A percentile compares a stretch with the other conserved stretches of the same genome.
These are phyloP conservation scores for Volucella inflata DNA, from an alignment of 2,888 invertebrate species.

Conservation along the genomic window DNA sequence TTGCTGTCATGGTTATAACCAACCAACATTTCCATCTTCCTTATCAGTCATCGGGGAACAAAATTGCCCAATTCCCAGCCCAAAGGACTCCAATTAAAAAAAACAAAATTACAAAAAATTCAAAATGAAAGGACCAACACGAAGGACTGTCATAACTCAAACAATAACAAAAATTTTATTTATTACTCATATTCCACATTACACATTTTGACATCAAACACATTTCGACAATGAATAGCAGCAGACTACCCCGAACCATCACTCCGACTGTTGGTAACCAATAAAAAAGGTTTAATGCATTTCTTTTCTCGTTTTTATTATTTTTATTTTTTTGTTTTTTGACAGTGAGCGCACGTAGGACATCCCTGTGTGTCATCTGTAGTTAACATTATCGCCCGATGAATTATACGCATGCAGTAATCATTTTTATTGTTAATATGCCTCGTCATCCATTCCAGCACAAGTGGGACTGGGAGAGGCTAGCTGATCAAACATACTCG, in stretches of 20 bases:
- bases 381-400: conserved; percentile 66
- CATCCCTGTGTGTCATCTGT: conserved; percentile 63
- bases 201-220: background rate
- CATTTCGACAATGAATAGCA: no score
- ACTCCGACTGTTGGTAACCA: no score
- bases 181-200: conserved; percentile 18
- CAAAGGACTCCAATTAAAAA: conserved; percentile 57
- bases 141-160: conserved; percentile 21
- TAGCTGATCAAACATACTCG: conserved; percentile 22
- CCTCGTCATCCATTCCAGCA: background rate
- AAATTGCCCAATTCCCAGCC: conserved; percentile 51
- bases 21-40: conserved; percentile 15
- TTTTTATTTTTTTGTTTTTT: no score
- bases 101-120: conserved; percentile 16
- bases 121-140: conserved; percentile 17
- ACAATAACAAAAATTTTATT: conserved; percentile 34
- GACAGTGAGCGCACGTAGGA: background rate
- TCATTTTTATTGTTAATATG: conserved; percentile 67
- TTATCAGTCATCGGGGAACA: conserved; percentile 26
- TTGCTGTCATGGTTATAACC: background rate
- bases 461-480: background rate
- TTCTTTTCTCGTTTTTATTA: background rate
- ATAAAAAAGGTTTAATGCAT: conserved; percentile 49
- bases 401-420: conserved; percentile 68
- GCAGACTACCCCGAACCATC: no score